Conservation (phyloP, 2,888 invertebrate species). For the Ptychoptera albimana region DNA sequence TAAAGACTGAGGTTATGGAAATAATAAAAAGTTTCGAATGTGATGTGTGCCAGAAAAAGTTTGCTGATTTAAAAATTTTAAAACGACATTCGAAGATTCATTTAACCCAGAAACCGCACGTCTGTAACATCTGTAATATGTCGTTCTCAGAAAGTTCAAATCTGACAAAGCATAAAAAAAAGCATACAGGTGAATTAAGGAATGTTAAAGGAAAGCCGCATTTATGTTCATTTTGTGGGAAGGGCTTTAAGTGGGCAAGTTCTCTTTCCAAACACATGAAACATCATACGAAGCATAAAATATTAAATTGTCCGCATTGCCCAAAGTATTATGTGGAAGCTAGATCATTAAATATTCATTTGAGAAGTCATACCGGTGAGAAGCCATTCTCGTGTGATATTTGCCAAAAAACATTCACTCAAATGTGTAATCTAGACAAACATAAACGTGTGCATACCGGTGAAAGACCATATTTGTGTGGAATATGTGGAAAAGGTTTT, state of each 20-base stretch:
- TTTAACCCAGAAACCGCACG: constrained; percentile 31
- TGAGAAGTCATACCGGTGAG: constrained; percentile 9
- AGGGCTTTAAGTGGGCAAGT: constrained; percentile 34
- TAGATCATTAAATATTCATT: constrained; percentile 14
- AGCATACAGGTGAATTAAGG: constrained; percentile 33
- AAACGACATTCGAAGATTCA: constrained; percentile 33
- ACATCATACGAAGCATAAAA: constrained; percentile 34
- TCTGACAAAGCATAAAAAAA: constrained; percentile 33
- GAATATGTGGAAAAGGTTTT: constrained; percentile 10
- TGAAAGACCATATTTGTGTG: constrained; percentile 9
- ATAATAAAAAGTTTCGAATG: constrained; percentile 19
- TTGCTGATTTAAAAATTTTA: constrained; percentile 28
- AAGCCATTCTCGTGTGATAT: constrained; percentile 6
- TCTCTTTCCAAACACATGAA: constrained; percentile 36
- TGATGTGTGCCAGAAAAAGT: constrained; percentile 29
- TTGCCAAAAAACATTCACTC: constrained; percentile 6
- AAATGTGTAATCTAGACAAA: constrained; percentile 7
- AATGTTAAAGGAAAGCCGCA: constrained; percentile 31
- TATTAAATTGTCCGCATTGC: constrained; percentile 31
- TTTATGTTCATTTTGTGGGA: constrained; percentile 31
- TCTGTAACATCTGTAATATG: constrained; percentile 33
- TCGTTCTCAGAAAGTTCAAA: constrained; percentile 35
- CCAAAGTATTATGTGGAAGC: constrained; percentile 33
- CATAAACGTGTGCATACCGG: constrained; percentile 10
- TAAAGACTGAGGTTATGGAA: no score